Evolutionary conservation across 2,797 vertebrate genomes (phyloP), one percentile per base, ranked within the genome.

Genomic region (Argentina silus): DNA sequence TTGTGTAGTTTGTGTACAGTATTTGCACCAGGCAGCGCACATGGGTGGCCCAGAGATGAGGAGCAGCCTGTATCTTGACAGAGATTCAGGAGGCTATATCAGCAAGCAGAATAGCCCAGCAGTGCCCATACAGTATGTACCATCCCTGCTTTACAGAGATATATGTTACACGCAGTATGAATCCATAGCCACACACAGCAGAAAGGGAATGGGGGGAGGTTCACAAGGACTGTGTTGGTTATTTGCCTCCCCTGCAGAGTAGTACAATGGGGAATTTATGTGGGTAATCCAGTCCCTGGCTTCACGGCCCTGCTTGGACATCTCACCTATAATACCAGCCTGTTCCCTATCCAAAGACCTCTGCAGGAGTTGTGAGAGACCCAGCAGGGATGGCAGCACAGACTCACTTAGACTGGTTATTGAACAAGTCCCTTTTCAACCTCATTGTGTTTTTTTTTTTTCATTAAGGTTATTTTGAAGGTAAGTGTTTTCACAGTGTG

Each of bases 321-420:
- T 91, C 83, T 88, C 91, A 91, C 90, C 88, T 90, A 80, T 89
- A 87, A 90, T 89, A 82, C 75, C 73, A 72, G 79, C 68, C 59
- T 66, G 56, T 69, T 85, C 78, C 72, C 84, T 43, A 59, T 87
- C 65, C 80, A 73, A 15, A 56, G 78, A 79, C 67, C 75, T 83
- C 86, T 67, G 84, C 81, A 53, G 82, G 77, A 80, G 78, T 82
- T 83, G 87, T 73, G 75, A 88, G 78, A 78, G 72, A 72, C 62
- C 73, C 75, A 51, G 74, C 70, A 79, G 76, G 67, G 67, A 68
- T 75, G n/a, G 74, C 69, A 57, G 23, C 51, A 57, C 44, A 50
- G 69, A 71, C 73, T 48, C 59, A 48, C 62, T 51, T 75, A 60
- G 60, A 44, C 63, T 44, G 36, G 50, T 23, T 43, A 17, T 44